Evolutionary conservation across 2,797 vertebrate genomes (phyloP), one percentile per base, ranked within the genome.

Genomic region (Gila robusta): DNA sequence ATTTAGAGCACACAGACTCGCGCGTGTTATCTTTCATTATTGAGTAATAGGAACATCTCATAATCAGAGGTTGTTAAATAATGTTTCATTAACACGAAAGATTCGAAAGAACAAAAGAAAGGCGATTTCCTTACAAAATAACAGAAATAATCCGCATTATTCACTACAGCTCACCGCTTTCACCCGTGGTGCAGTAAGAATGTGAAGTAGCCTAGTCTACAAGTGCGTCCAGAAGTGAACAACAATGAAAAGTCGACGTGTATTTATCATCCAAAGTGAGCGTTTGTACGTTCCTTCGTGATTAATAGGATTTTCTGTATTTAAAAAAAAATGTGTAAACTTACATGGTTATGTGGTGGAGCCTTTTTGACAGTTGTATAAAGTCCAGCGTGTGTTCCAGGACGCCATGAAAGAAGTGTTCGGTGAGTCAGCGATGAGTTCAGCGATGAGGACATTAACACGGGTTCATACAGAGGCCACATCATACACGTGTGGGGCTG

Each of bases 391-490:
- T 16, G 39, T 32, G 70, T 17, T 69, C 37, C 26, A 14, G 39
- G 49, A 44, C 67, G 39, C 67, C 54, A 62, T 80, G 69, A 85
- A 28, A 6, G 79, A 69, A 47, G 52, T 10, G 39, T 32, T 16
- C 78, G 28, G 7, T n/a, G 66, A 82, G 14, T 21, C 23, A 72
- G 17, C 44, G 64, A 35, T 66, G 59, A 79, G 59, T 59, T 21
- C 79, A 49, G 17, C 79, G 79, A 49, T 26, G 32, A 82, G 3
- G 32, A 80, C 47, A 28, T 23, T 56, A 28, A 41, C 2, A 62
- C n/a, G 81, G 54, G 81, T 72, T 82, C 81, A 82, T 10, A 23
- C 17, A 62, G 54, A 73, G 81, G 81, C 6, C 81, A 59, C 69
- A 14, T 2, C 67, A 21, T 32, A 59, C 81, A 41, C 69, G 59